Evolutionary conservation across 2,113 vertebrate genomes (phyloP).

Genomic region (Tetraodon nigroviridis): DNA sequence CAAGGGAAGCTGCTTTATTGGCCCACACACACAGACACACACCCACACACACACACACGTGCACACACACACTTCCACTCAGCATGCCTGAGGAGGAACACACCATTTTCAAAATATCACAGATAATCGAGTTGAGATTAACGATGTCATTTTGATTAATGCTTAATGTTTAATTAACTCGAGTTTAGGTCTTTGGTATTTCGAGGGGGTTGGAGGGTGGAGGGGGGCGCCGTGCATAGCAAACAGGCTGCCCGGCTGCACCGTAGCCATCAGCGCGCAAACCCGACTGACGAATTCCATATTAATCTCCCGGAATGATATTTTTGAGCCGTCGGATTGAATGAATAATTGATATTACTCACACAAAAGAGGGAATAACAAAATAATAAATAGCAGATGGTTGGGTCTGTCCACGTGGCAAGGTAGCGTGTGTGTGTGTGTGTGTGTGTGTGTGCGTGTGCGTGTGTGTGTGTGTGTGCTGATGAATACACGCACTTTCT

Average conservation of each 20-base stretch:
- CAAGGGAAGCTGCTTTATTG: slow-evolving; percentile 18
- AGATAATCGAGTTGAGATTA: slow-evolving; percentile 64
- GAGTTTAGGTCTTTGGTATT: slow-evolving; percentile 38
- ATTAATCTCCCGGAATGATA: slow-evolving; percentile 57
- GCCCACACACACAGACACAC: too few species aligned
- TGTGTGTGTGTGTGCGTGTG: slow-evolving; percentile 48
- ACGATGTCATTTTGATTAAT: slow-evolving; percentile 64
- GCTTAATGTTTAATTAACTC: slow-evolving; percentile 69
- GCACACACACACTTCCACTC: slow-evolving; percentile 7
- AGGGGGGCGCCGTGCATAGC: slow-evolving; percentile 28
- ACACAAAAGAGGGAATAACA: slow-evolving; percentile 40
- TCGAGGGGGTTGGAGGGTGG: too few species aligned
- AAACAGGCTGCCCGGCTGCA: slow-evolving; percentile 34
- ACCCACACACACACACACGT: background rate
- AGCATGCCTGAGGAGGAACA: slow-evolving; percentile 33
- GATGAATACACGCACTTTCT: slow-evolving; percentile 54
- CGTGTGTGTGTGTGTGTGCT: slow-evolving; percentile 42
- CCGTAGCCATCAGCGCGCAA: slow-evolving; percentile 17
- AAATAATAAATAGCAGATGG: slow-evolving; percentile 37
- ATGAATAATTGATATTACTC: slow-evolving; percentile 59
- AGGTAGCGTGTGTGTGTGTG: too few species aligned
- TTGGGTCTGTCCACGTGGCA: slow-evolving; percentile 1
- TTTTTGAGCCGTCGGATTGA: slow-evolving; percentile 35
- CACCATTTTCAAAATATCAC: slow-evolving; percentile 59
- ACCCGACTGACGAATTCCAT: slow-evolving; percentile 40